Evolutionary conservation across 2,888 invertebrate species (phyloP), one percentile per base, ranked within the genome.

Genomic region (Stenurella melanura): DNA sequence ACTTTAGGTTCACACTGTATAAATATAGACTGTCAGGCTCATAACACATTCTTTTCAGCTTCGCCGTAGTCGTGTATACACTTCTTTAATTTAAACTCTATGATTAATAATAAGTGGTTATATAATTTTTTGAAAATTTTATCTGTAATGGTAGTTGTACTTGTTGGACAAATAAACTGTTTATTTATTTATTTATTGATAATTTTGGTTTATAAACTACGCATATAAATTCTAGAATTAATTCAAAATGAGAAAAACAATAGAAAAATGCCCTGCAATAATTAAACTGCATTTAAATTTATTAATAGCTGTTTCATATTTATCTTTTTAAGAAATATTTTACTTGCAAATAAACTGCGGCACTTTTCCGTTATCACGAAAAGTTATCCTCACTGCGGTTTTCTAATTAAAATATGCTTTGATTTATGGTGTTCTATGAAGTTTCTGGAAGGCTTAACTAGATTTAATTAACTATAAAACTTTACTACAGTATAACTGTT

Each of bases 261-360:
- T n/a, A 30, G 30, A n/a, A 7, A 38, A 38, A 15, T 66, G 42
- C 66, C 66, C 21, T 68, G 67, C 50, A 54, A 67, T 50, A 67
- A 67, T 50, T 68, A 50, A 12, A 56, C 21, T 54, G 11, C 38
- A 19, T 42, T 42, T 42, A 19, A 50, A 66, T 50, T 66, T 66
- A 68, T 67, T 67, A 67, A 54, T 68, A 19, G 15, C 21, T 17
- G 26, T 54, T 26, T 26, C 66, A 42, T 50, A 67, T 50, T 50
- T 50, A 67, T 19, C 6, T 68, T 26, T n/a, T 21, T 30, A 26
- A 56, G 15, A 68, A 19, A 54, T 68, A 56, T 68, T 68, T 68
- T 26, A 26, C 56, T 68, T 56, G 54, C 54, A 68, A 68, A 56
- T 68, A 19, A 26, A 56, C 21, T 26, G 67, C 67, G 54, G 54